These are phyloP conservation scores for Temnothorax ravouxi DNA, from an alignment of 2,888 invertebrate species.

Conservation along the genomic window DNA sequence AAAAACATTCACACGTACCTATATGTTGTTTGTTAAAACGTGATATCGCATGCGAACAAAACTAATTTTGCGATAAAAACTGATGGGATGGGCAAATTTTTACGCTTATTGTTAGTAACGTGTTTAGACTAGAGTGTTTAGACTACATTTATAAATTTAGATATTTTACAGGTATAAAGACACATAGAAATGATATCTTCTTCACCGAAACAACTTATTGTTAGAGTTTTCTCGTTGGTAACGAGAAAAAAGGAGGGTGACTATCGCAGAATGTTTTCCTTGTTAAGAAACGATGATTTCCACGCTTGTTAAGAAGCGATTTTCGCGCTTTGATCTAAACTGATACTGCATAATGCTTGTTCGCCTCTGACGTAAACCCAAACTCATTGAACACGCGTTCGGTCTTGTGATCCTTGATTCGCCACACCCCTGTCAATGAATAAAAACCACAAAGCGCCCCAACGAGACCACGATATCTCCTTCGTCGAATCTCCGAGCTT, in stretches of 20 bases:
- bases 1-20: conserved; percentile 26
- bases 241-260: background rate
- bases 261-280: conserved; percentile 24
- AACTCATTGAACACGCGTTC: conserved; percentile 51
- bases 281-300: conserved; percentile 40
- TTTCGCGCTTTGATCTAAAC: conserved; percentile 66
- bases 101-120: conserved; percentile 2
- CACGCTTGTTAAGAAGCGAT: conserved; percentile 32
- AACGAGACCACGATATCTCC: conserved; percentile 67
- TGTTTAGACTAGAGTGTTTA: background rate
- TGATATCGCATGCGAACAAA: conserved; percentile 38
- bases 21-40: conserved; percentile 35
- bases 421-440: conserved; percentile 66
- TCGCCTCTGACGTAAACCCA: conserved; percentile 47
- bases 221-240: background rate
- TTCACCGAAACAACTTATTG: conserved; percentile 1
- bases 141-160: conserved; percentile 2
- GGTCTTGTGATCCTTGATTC: conserved; percentile 63
- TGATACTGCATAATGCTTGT: conserved; percentile 60
- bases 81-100: conserved; percentile 3
- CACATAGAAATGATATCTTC: background rate
- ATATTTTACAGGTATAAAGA: background rate
- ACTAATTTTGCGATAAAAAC: conserved; percentile 28
- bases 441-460: conserved; percentile 74
- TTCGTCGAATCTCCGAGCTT: conserved; percentile 64